Base-by-base conservation (phyloP, 1,140 invertebrate species). In the Vollenhovia emeryi region DNA sequence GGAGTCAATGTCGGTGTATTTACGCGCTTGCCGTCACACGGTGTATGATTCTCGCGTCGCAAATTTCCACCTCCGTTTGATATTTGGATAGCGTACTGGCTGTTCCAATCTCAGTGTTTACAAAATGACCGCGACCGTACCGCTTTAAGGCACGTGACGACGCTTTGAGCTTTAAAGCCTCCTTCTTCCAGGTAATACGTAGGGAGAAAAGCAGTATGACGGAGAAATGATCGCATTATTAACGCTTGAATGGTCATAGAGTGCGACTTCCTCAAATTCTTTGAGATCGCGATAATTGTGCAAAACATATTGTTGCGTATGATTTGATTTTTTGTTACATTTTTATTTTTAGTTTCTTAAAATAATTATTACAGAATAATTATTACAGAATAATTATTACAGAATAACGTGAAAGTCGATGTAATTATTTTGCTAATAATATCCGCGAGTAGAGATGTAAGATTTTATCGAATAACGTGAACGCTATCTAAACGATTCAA, bases 1-100 rank as follows among this genome's bases (percentile, higher is more conserved):
- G 13, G 50, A 50, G 33, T 27, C 33, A 15, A 43, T 36, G 55
- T 68, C n/a, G 24, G 69, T 86, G 86, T 71, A 64, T 83, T 73
- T 85, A 68, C 60, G 62, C 83, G 40, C 21, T 57, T 21, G 52
- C 62, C 52, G 7, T 45, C 40, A 55, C 43, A 15, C 9, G 40
- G 74, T 80, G 36, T 66, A 57, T 82, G 55, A 71, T 84, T 62
- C 48, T 24, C 33, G 21, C 43, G 8, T 40, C 2, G 27, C 15
- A 40, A 50, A 62, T 62, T 55, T 48, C 66, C 30, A 11, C 8
- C 18, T 24, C 21, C 33, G 4, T 27, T 21, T 40, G n/a, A 82
- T 57, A 57, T 80, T 80, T 57, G 18, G 48, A 43, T 0, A 76
- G 30, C 71, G 8, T 8, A 3, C 62, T 27, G 18, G 3, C 66